Percentiles rank a stretch among this genome's conserved stretches.
phyloP scores from a whole-genome alignment of 1,140 invertebrate species.

The Euschistus heros region DNA sequence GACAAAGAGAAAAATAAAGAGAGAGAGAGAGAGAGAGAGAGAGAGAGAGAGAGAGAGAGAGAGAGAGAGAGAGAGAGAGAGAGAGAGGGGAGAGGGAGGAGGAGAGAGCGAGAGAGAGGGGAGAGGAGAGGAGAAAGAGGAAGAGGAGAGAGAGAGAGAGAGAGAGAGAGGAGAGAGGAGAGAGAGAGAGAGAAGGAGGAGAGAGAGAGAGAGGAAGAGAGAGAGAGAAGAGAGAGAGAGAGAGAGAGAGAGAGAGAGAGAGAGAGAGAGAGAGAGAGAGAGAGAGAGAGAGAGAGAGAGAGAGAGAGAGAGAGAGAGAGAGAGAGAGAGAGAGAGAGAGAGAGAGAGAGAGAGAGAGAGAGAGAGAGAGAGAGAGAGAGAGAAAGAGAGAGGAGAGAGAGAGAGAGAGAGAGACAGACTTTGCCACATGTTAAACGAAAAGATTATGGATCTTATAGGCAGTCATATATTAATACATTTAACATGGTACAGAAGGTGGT shows the following conservation, averaged over 20 bases:
- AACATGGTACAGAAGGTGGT: no score
- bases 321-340: neutral
- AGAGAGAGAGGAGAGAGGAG: conserved; percentile 19
- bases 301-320: neutral
- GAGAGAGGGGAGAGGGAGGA: neutral
- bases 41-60: conserved; percentile 4
- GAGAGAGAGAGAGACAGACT: conserved; percentile 3
- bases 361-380: neutral
- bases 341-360: neutral
- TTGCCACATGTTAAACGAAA: no score
- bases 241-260: neutral
- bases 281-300: neutral
- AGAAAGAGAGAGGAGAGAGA: neutral
- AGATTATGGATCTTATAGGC: no score
- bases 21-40: conserved; percentile 11
- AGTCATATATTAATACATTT: no score
- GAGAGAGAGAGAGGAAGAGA: neutral
- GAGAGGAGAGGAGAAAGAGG: neutral
- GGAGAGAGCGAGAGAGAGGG: neutral
- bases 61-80: conserved; percentile 25
- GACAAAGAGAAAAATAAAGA: neutral
- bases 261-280: neutral
- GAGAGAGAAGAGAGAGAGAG: neutral
- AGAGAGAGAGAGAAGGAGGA: conserved; percentile 22
- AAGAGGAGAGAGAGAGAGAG: conserved; percentile 21